phyloP scores from a whole-genome alignment of 2,113 vertebrate genomes.

The Leucopsar rothschildi region DNA sequence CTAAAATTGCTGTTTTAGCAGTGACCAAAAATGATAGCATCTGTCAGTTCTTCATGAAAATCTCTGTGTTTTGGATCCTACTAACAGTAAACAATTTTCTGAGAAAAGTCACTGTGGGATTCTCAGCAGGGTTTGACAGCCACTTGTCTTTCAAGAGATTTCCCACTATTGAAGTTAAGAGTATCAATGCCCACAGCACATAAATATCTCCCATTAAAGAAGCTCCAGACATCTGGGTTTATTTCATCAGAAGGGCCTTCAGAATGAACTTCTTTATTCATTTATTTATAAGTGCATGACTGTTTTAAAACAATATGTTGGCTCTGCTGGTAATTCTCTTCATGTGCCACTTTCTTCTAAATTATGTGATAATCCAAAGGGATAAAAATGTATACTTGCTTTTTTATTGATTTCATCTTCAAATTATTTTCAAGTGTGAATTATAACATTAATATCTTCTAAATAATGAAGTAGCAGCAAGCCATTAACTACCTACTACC shows the following conservation, averaged over 20 bases:
- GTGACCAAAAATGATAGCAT: background rate
- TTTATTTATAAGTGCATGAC: background rate
- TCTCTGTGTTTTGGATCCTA: slow-evolving; percentile 11
- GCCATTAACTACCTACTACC: background rate
- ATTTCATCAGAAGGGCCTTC: background rate
- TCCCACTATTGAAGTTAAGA: background rate
- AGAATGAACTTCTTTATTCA: background rate
- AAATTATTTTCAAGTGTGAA: slow-evolving; percentile 8
- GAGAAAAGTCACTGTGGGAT: slow-evolving; percentile 10
- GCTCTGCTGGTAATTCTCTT: background rate
- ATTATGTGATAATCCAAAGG: background rate
- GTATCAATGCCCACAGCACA: background rate
- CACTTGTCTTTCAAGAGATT: slow-evolving; percentile 42
- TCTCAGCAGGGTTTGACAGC: slow-evolving; percentile 41
- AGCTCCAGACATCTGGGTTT: background rate
- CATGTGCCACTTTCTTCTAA: background rate
- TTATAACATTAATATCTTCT: background rate
- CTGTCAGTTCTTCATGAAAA: slow-evolving; percentile 42
- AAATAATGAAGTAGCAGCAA: slow-evolving; percentile 1
- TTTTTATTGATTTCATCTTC: slow-evolving; percentile 4
- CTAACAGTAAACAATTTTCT: slow-evolving; percentile 47
- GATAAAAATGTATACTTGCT: background rate
- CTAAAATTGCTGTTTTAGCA: background rate
- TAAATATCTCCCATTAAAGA: background rate
- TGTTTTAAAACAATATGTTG: background rate